Conservation (phyloP, 1,140 invertebrate species). For the Eriocheir sinensis region DNA sequence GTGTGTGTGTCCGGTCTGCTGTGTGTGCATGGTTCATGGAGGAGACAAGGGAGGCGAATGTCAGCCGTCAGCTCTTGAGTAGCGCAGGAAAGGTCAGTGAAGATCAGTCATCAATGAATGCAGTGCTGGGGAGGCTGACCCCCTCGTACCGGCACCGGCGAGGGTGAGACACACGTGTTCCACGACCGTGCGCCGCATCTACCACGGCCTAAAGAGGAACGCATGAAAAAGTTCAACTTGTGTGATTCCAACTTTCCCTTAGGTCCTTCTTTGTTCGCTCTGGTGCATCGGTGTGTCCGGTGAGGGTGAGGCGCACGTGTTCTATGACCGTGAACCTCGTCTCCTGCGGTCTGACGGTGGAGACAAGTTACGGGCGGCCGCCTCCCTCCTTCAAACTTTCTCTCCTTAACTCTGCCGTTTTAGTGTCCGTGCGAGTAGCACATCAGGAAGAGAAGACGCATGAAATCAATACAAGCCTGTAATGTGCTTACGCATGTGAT, state of each 20-base stretch:
- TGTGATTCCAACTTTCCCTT: not conserved
- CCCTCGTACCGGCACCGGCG: not conserved
- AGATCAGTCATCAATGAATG: slow-evolving; percentile 38
- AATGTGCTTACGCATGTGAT: too few species aligned
- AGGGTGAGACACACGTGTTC: not conserved
- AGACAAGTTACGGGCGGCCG: too few species aligned
- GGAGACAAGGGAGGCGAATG: too few species aligned
- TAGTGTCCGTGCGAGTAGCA: not conserved
- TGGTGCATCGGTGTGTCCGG: too few species aligned
- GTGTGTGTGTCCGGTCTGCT: too few species aligned
- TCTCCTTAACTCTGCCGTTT: too few species aligned
- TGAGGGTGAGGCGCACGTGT: too few species aligned
- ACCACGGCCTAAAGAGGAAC: not conserved
- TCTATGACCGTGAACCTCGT: too few species aligned
- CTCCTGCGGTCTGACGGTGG: too few species aligned
- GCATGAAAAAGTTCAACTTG: not conserved
- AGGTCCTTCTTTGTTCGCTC: not conserved
- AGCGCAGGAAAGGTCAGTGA: slow-evolving; percentile 35
- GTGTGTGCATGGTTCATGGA: too few species aligned
- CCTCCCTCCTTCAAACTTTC: too few species aligned
- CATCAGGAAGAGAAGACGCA: not conserved
- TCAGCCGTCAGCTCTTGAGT: not conserved
- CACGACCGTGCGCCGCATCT: not conserved
- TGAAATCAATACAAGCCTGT: too few species aligned
- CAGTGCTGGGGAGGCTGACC: not conserved